Conservation (phyloP, 2,888 invertebrate species). For the Aporophyla nigra region DNA sequence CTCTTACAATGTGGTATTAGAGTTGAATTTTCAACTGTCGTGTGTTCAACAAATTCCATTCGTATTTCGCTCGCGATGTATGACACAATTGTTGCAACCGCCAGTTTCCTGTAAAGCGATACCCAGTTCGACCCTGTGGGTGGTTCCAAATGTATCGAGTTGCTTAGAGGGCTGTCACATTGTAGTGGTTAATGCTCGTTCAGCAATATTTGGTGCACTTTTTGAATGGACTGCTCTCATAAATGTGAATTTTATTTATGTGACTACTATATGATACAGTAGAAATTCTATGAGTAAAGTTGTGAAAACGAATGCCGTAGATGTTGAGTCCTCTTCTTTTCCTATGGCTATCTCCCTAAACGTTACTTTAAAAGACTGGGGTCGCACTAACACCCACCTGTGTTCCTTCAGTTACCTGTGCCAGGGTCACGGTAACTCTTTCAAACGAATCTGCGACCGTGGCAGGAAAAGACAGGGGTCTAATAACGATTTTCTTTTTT, state of each 20-base stretch:
- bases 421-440: too few species aligned
- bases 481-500: too few species aligned
- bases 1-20: conserved; percentile 53
- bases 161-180: conserved; percentile 76
- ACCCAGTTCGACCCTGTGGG: conserved; percentile 80
- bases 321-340: too few species aligned
- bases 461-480: too few species aligned
- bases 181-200: conserved; percentile 48
- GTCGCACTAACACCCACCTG: too few species aligned
- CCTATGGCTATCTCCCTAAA: too few species aligned
- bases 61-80: conserved; percentile 72
- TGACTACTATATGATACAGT: too few species aligned
- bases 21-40: conserved; percentile 60
- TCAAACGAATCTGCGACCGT: too few species aligned
- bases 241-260: too few species aligned
- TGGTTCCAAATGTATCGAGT: conserved; percentile 80
- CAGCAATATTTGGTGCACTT: conserved; percentile 36
- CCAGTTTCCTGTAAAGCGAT: conserved; percentile 88
- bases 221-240: not conserved
- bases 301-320: not conserved
- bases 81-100: conserved; percentile 84
- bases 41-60: conserved; percentile 65
- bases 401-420: too few species aligned
- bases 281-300: not conserved
- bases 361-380: too few species aligned